A percentile compares a stretch with the other conserved stretches of the same genome.
Conservation (phyloP, 2,113 vertebrate genomes). For the Rhipidura dahli region DNA sequence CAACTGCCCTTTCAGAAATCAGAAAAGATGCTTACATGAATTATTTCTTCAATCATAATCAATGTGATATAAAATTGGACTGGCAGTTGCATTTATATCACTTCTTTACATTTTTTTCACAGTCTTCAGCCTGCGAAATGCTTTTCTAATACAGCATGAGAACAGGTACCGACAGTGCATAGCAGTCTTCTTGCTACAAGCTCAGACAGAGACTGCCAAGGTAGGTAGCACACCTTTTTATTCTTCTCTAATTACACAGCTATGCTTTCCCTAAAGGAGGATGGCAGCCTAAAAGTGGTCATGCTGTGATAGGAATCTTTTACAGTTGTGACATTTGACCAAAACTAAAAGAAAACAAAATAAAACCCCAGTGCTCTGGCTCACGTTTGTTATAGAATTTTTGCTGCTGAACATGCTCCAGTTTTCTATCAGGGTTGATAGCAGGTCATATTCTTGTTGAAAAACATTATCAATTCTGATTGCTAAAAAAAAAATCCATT, state of each 20-base stretch:
- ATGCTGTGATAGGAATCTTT: background rate
- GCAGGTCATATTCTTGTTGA: background rate
- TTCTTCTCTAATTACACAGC: background rate
- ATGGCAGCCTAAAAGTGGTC: background rate
- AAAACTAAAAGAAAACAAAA: background rate
- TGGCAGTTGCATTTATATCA: background rate
- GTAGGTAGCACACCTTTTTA: slow-evolving; percentile 44
- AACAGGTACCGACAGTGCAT: slow-evolving; percentile 87
- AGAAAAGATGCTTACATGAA: background rate
- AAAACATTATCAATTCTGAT: background rate
- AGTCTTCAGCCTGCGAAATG: slow-evolving; percentile 83
- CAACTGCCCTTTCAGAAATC: background rate
- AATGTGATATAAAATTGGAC: background rate
- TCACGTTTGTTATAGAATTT: background rate
- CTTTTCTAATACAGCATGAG: slow-evolving; percentile 89
- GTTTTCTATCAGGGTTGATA: background rate
- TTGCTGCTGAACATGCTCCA: background rate
- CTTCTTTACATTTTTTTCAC: background rate
- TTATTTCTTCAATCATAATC: background rate
- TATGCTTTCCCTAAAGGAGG: background rate
- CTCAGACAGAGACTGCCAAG: slow-evolving; percentile 81
- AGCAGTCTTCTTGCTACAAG: slow-evolving; percentile 86
- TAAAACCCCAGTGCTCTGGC: background rate
- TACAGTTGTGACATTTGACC: background rate
- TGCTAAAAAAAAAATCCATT: background rate